These are phyloP conservation scores for Lasaia peninsularis DNA, from an alignment of 1,140 invertebrate genomes.

Conservation along the genomic window DNA sequence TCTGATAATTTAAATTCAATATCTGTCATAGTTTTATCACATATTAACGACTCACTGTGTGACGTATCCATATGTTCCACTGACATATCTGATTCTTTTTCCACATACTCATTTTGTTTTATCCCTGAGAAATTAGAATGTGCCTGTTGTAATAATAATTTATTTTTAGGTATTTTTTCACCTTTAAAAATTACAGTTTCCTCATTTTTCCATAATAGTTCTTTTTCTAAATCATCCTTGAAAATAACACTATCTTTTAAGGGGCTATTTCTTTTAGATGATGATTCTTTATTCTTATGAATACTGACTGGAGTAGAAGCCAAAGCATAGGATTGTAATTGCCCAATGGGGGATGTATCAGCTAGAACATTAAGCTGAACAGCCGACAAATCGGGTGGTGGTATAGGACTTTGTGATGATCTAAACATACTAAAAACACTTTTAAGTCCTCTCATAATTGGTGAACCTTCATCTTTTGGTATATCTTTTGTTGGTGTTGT, in stretches of 20 bases:
- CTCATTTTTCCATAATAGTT: slow-evolving; percentile 66
- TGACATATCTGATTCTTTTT: slow-evolving; percentile 33
- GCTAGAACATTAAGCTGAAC: neutral
- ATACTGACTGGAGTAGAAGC: slow-evolving; percentile 49
- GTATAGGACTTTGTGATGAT: slow-evolving; percentile 61
- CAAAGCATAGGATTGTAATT: neutral
- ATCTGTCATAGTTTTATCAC: slow-evolving; percentile 37
- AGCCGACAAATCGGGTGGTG: slow-evolving; percentile 26
- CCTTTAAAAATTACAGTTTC: slow-evolving; percentile 56
- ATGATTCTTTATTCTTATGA: slow-evolving; percentile 34
- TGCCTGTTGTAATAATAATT: slow-evolving; percentile 43
- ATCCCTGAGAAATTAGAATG: slow-evolving; percentile 10
- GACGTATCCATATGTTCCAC: slow-evolving; percentile 61
- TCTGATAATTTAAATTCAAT: slow-evolving; percentile 21
- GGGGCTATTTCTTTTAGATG: slow-evolving; percentile 49
- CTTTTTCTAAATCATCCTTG: slow-evolving; percentile 60
- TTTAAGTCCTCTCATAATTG: slow-evolving; percentile 62
- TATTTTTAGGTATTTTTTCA: slow-evolving; percentile 62
- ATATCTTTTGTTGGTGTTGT: slow-evolving; percentile 64
- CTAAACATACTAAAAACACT: slow-evolving; percentile 67
- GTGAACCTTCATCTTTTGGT: slow-evolving; percentile 48
- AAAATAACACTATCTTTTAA: slow-evolving; percentile 58
- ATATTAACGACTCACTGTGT: slow-evolving; percentile 39
- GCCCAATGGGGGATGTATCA: neutral
- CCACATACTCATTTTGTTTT: slow-evolving; percentile 13